Evolutionary conservation across 2,113 vertebrate genomes (phyloP), one percentile per base, ranked within the genome.

Genomic region (Hemibagrus wyckioides): DNA sequence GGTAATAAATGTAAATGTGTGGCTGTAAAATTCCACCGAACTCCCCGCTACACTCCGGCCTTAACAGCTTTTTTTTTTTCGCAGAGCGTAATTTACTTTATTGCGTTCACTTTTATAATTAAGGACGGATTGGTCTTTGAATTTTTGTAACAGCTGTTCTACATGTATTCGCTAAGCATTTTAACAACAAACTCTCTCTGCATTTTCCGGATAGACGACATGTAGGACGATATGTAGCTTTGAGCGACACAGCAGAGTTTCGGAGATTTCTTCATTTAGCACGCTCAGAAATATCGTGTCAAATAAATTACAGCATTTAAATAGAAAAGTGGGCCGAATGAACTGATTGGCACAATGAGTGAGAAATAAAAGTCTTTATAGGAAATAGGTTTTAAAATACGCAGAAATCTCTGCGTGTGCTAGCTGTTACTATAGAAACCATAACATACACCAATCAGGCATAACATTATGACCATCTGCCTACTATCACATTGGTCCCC

Each of bases 1-100:
- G 96, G 96, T 95, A 96, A 96, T 96, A 96, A 97, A 97, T 97
- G 95, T 96, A 96, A 95, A 93, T 95, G 94, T 93, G 93, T 92
- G 94, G 94, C 95, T 95, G 95, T 96, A 95, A 96, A 63, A 96
- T 96, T 96, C 17, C 33, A 39, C 15, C 67, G 39, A 71, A 71
- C 19, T 23, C 36, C 14, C 0, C 15, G 19, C 36, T 41, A 73
- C 39, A 73, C 39, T 73, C 13, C 25, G 69, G 95, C 96, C 96
- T 95, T 94, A 93, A 96, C 94, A 94, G 94, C 92, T 94, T 65
- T 48, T 15, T 69, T 61, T 59, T 56, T 76, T 84, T 39, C 9
- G 23, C 91, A 86, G 21, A 91, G 92, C 89, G 85, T 82, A 88
- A 83, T 90, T 85, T 59, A 14, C 39, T 82, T 87, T 75, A n/a